Evolutionary conservation across 2,113 vertebrate species (phyloP), one percentile per base, ranked within the genome.

Genomic region (Chroicocephalus ridibundus): DNA sequence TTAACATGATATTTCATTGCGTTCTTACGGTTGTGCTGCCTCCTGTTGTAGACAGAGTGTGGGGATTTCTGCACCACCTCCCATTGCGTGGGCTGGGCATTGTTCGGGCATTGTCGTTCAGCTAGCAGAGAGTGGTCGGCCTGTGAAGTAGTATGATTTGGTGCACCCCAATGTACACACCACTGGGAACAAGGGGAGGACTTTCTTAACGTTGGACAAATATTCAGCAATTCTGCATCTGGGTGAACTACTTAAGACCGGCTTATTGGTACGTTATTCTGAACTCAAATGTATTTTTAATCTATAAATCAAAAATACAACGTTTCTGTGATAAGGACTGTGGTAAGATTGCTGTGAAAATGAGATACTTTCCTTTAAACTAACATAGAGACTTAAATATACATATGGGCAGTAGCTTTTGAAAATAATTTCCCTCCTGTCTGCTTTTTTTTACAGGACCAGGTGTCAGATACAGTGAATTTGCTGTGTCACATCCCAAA

Each of bases 391-490:
- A n/a, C 13, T 84, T 84, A 11, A 20, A 32, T 70, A 49, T 66
- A 65, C 77, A 51, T 64, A 54, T 5, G 20, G 26, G 29, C 36
- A 92, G 27, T 80, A 82, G 65, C 21, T 86, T 32, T 92, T 70
- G 62, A 32, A 64, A 88, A 54, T 69, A 69, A 74, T 79, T 87
- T 75, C 11, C 74, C 46, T 86, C 61, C 70, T 79, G 15, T 54
- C 51, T 95, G 20, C 69, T 57, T 44, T 76, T 93, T 61, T 96
- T 86, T 76, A 84, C 97, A 99, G 99, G 99, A 76, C 99, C 99
- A 31, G 99, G 99, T 52, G 99, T 99, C 75, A 98, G 98, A 69
- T 99, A 98, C 97, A 99, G 98, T 97, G 98, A 98, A 94, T 99
- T 99, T 97, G 57, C 95, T 79, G 93, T 96, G n/a, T 92, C 90